phyloP scores from a whole-genome alignment of 1,140 invertebrate species.

The Proales similis region DNA sequence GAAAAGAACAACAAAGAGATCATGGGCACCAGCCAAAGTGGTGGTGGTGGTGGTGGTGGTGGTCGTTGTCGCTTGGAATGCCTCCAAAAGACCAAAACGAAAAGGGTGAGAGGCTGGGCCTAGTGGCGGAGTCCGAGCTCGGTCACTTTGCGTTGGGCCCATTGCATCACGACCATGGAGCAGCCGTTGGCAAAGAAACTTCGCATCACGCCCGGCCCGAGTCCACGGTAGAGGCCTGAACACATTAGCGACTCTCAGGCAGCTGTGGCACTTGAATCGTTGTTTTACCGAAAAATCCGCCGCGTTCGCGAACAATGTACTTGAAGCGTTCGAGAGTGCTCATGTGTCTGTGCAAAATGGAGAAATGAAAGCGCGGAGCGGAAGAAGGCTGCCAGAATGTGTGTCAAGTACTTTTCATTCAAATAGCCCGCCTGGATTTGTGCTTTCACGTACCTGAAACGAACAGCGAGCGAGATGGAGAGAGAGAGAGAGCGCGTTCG shows the following conservation, averaged over 20 bases:
- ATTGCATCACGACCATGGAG: slow-evolving; percentile 48
- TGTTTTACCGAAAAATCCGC: slow-evolving; percentile 45
- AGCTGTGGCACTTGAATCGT: too few relatives aligned
- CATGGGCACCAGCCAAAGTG: too few relatives aligned
- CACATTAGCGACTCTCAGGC: too few relatives aligned
- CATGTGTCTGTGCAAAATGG: slow-evolving; percentile 41
- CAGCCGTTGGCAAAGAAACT: slow-evolving; percentile 48
- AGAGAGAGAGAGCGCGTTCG: background rate
- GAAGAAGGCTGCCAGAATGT: background rate
- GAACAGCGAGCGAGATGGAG: too few relatives aligned
- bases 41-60: too few relatives aligned
- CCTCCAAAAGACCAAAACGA: too few relatives aligned
- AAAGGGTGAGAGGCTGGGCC: too few relatives aligned
- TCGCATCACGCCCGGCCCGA: slow-evolving; percentile 44
- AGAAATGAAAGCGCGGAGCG: slow-evolving; percentile 3
- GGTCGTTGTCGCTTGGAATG: too few relatives aligned
- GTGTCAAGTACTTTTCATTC: slow-evolving; percentile 40
- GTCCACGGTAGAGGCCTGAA: slow-evolving; percentile 45
- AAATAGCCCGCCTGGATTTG: slow-evolving; percentile 46
- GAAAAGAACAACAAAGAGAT: too few relatives aligned
- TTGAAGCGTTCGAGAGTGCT: slow-evolving; percentile 43
- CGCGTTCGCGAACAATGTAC: slow-evolving; percentile 42
- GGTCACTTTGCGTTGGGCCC: slow-evolving; percentile 47
- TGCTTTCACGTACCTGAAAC: slow-evolving; percentile 44
- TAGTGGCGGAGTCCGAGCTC: slow-evolving; percentile 43